These are phyloP conservation scores for Enteromius argenteus DNA, from an alignment of 2,797 vertebrate genomes.

Conservation along the genomic window DNA sequence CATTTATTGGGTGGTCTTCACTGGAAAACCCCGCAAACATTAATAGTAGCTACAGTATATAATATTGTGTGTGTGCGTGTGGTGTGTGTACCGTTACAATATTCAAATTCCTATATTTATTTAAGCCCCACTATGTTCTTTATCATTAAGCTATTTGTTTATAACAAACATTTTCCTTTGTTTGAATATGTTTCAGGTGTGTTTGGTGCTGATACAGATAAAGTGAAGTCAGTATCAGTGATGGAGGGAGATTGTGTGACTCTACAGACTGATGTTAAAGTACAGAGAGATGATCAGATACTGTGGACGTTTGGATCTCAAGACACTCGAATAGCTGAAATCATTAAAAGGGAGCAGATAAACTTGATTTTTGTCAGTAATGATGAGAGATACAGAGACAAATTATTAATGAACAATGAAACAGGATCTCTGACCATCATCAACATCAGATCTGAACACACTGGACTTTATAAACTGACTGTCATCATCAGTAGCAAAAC, in stretches of 20 bases:
- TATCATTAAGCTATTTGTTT: background rate
- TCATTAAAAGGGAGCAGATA: background rate
- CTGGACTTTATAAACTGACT: background rate
- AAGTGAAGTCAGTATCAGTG: background rate
- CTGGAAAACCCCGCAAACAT: background rate
- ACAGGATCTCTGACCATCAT: slow-evolving; percentile 14
- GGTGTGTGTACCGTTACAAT: background rate
- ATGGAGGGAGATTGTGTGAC: background rate
- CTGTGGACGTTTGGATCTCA: background rate
- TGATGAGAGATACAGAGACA: background rate
- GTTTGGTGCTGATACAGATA: accelerated
- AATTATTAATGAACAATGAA: background rate
- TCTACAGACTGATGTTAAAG: background rate
- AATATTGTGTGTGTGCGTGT: background rate
- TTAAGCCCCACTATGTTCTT: background rate
- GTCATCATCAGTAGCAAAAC: accelerated
- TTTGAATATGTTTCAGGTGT: background rate
- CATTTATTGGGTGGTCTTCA: accelerated
- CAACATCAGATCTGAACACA: slow-evolving; percentile 1
- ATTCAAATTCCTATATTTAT: accelerated
- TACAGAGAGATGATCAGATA: accelerated
- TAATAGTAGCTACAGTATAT: background rate
- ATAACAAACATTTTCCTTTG: accelerated
- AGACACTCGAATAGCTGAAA: background rate
- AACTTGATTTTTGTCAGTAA: background rate